Percentiles rank a stretch among this genome's conserved stretches.
These are phyloP conservation scores for Syngnathus rostellatus DNA, from an alignment of 2,797 vertebrate genomes.

Conservation along the genomic window DNA sequence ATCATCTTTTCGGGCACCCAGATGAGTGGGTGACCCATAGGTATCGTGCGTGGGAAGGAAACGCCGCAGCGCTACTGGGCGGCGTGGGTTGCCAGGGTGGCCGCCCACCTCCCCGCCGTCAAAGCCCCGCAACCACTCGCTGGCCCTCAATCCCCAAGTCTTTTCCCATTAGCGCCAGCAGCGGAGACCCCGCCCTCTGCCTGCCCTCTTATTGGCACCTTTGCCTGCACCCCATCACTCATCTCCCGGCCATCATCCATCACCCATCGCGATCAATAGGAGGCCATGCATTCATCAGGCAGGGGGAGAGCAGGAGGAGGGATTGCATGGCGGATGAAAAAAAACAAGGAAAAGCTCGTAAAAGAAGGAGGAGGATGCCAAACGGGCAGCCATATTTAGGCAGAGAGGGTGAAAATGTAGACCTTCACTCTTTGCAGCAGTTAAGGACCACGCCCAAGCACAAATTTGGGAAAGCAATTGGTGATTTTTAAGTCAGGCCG, in stretches of 20 bases:
- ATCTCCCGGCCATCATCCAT: constrained; percentile 80
- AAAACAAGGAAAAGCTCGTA: constrained; percentile 29
- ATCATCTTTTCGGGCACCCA: constrained; percentile 82
- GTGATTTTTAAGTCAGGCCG: too few relatives aligned
- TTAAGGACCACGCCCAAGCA: too few relatives aligned
- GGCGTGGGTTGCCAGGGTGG: constrained; percentile 36
- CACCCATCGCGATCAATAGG: constrained; percentile 82
- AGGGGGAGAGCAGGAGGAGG: constrained; percentile 39
- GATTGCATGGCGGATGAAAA: constrained; percentile 30
- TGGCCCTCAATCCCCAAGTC: constrained; percentile 53
- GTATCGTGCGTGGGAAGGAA: constrained; percentile 28
- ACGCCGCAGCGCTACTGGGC: constrained; percentile 37
- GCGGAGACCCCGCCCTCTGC: constrained; percentile 65
- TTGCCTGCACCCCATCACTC: constrained; percentile 81
- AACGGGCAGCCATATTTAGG: not conserved
- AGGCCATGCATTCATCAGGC: constrained; percentile 79
- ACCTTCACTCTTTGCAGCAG: not conserved
- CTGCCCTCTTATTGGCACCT: constrained; percentile 78
- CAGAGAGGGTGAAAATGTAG: not conserved
- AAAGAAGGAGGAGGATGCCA: constrained; percentile 33
- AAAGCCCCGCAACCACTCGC: not conserved
- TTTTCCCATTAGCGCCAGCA: constrained; percentile 73
- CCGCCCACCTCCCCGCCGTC: constrained; percentile 21
- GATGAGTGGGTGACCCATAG: constrained; percentile 5
- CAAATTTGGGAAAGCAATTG: not conserved